A percentile compares a stretch with the other conserved stretches of the same genome.
These are phyloP conservation scores for Epinephelus coioides DNA, from an alignment of 2,797 vertebrate genomes.

Conservation along the genomic window DNA sequence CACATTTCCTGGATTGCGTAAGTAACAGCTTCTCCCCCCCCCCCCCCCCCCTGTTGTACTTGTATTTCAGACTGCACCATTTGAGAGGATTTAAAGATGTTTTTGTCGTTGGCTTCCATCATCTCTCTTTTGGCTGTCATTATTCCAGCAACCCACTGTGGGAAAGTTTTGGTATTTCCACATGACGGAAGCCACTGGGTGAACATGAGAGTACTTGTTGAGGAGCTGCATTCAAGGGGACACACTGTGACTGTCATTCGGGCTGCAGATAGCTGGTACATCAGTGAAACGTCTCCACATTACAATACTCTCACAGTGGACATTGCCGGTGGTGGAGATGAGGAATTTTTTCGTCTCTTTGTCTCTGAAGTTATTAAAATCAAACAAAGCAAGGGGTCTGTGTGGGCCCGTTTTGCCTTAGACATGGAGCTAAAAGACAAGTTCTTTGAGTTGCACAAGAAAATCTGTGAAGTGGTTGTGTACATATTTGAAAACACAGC, in stretches of 20 bases:
- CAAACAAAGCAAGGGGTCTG: constrained; percentile 34
- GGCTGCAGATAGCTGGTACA: constrained; percentile 70
- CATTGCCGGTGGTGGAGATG: constrained; percentile 35
- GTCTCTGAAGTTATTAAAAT: constrained; percentile 59
- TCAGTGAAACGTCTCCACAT: constrained; percentile 54
- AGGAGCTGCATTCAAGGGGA: constrained; percentile 60
- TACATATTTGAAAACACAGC: constrained; percentile 62
- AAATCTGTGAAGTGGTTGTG: constrained; percentile 46
- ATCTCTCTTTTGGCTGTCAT: constrained; percentile 24
- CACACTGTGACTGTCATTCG: constrained; percentile 69
- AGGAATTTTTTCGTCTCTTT: constrained; percentile 59
- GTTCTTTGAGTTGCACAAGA: constrained; percentile 57
- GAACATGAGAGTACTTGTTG: constrained; percentile 71
- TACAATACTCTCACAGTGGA: constrained; percentile 57
- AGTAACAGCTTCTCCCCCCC: neutral
- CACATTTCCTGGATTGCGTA: neutral
- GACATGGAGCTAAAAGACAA: constrained; percentile 62
- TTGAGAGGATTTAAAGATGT: constrained; percentile 46
- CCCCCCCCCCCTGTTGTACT: neutral
- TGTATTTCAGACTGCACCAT: constrained; percentile 23
- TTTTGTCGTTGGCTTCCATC: constrained; percentile 13
- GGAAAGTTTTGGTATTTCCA: constrained; percentile 64
- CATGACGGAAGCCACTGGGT: constrained; percentile 77
- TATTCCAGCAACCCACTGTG: constrained; percentile 8
- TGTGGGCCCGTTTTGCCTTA: constrained; percentile 51